Conservation (phyloP, 1,140 invertebrate genomes). For the Mylabris phalerata region DNA sequence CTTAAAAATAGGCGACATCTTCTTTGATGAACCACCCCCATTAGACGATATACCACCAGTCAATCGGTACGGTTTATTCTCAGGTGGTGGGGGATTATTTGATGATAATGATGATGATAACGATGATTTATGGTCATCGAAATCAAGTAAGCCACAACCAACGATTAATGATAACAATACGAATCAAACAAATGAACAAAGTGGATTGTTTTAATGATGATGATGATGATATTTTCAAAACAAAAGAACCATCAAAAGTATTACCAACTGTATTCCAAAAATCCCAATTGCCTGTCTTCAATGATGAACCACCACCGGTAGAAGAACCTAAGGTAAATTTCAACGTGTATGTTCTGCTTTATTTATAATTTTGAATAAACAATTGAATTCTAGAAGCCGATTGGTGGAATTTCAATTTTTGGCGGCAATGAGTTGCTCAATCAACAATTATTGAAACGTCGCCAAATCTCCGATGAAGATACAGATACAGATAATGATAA, state of each 20-base stretch:
- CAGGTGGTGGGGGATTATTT: conserved; percentile 38
- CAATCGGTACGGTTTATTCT: conserved; percentile 42
- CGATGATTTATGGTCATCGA: neutral
- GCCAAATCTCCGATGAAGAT: conserved; percentile 10
- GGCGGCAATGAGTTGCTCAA: conserved; percentile 31
- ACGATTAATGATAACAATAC: neutral
- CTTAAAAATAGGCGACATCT: conserved; percentile 41
- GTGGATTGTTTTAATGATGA: conserved; percentile 13
- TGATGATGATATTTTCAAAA: conserved; percentile 34
- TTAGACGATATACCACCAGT: conserved; percentile 37
- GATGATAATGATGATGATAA: conserved; percentile 38
- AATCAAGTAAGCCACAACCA: neutral
- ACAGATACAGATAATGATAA: conserved; percentile 6
- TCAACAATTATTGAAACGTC: conserved; percentile 31
- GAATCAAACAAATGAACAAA: neutral
- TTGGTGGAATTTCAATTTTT: conserved; percentile 49
- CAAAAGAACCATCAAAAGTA: conserved; percentile 9
- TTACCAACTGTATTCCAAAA: neutral
- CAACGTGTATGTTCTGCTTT: neutral
- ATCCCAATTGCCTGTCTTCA: conserved; percentile 20
- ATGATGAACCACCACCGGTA: conserved; percentile 27
- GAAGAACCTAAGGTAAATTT: conserved; percentile 22
- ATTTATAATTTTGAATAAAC: neutral
- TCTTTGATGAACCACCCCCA: conserved; percentile 48
- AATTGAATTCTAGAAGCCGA: conserved; percentile 47